phyloP scores from a whole-genome alignment of 2,113 vertebrate species.

The Xiphophorus maculatus region DNA sequence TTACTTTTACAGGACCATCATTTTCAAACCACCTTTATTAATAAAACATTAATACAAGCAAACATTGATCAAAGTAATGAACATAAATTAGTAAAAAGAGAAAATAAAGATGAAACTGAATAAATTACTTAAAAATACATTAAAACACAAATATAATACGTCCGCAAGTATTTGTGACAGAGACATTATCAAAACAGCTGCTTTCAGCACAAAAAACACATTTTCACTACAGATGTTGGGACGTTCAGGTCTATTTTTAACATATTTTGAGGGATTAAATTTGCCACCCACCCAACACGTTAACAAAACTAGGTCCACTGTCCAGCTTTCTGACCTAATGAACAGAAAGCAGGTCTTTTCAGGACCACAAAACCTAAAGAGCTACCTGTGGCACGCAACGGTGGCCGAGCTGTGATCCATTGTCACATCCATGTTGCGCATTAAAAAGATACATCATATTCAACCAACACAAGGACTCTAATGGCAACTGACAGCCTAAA shows the following conservation, averaged over 20 bases:
- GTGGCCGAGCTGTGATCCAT: conserved; percentile 15
- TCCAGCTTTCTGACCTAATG: not conserved
- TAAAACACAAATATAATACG: not conserved
- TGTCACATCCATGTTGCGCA: conserved; percentile 35
- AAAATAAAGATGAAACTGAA: not conserved
- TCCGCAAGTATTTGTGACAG: not conserved
- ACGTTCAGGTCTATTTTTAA: not conserved
- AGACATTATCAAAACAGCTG: not conserved
- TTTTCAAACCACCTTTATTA: not conserved
- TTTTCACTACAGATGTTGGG: not conserved
- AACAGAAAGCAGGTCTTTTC: not conserved
- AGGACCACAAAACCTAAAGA: not conserved
- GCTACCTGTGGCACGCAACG: conserved; percentile 26
- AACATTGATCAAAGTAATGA: not conserved
- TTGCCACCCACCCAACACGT: not conserved
- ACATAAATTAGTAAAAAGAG: not conserved
- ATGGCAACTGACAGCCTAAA: conserved; percentile 58
- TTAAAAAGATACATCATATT: conserved; percentile 16
- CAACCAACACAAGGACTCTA: conserved; percentile 34
- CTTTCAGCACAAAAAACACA: not conserved
- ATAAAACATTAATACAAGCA: not conserved
- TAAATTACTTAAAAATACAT: not conserved
- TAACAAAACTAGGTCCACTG: not conserved
- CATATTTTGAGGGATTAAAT: not conserved
- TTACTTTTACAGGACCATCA: not conserved